These are phyloP conservation scores for Plecturocebus donacophilus DNA, from an alignment of 2,113 vertebrate species.

Conservation along the genomic window DNA sequence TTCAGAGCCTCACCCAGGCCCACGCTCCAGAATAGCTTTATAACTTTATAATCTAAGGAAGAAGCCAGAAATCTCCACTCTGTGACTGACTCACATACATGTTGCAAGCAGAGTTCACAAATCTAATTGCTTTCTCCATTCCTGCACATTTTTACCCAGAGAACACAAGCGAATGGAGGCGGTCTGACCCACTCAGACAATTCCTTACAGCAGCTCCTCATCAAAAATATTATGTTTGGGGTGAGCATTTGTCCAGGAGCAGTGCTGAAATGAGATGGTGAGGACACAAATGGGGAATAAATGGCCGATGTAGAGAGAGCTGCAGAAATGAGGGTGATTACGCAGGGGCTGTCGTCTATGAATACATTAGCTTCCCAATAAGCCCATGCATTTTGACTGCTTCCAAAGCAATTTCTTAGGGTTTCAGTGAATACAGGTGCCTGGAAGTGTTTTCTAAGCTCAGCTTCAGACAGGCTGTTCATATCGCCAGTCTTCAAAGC, in stretches of 20 bases:
- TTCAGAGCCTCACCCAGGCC: neutral
- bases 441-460: conserved; percentile 45
- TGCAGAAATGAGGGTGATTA: conserved; percentile 62
- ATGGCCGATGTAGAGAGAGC: conserved; percentile 8
- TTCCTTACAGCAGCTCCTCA: conserved; percentile 37
- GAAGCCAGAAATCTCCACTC: conserved; percentile 47
- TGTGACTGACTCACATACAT: neutral
- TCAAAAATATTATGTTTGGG: conserved; percentile 66
- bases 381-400: conserved; percentile 48
- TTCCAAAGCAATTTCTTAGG: conserved; percentile 61
- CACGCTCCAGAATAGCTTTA: conserved; percentile 36
- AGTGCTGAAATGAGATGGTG: conserved; percentile 27
- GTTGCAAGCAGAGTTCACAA: conserved; percentile 55
- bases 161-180: conserved; percentile 42
- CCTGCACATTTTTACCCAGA: conserved; percentile 53
- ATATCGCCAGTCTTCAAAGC: neutral
- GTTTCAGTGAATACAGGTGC: conserved; percentile 60
- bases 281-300: neutral
- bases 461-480: conserved; percentile 8
- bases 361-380: conserved; percentile 65
- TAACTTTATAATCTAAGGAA: conserved; percentile 55
- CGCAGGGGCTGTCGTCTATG: conserved; percentile 40
- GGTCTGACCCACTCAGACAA: conserved; percentile 47
- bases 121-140: conserved; percentile 65
- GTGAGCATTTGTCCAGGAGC: conserved; percentile 61